A percentile compares a stretch with the other conserved stretches of the same genome.
phyloP scores from a whole-genome alignment of 2,888 invertebrate genomes.

The Ommatoiulus sabulosus region DNA sequence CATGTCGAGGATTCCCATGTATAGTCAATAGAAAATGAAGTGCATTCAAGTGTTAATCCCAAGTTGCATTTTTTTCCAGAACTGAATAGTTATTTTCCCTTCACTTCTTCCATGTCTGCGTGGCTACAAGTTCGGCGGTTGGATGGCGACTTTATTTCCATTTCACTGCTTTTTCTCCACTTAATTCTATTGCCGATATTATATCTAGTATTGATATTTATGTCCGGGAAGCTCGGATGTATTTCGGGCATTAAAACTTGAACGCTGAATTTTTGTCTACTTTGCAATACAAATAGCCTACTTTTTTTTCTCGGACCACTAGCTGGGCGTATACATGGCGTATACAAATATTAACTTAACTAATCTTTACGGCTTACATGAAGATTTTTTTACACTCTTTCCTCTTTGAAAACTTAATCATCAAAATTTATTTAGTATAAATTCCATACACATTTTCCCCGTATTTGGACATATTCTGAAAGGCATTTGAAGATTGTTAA shows the following conservation, averaged over 20 bases:
- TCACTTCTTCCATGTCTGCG: neutral
- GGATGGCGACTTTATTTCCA: conserved; percentile 36
- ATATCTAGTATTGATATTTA: conserved; percentile 42
- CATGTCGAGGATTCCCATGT: conserved; percentile 38
- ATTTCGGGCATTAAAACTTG: conserved; percentile 32
- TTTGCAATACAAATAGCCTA: neutral
- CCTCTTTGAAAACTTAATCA: too few species aligned
- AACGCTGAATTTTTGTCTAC: conserved; percentile 15
- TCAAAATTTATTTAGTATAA: too few species aligned
- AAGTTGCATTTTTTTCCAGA: conserved; percentile 51
- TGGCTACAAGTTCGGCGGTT: neutral
- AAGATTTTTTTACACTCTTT: too few species aligned
- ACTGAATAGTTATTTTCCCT: conserved; percentile 45
- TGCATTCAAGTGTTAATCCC: conserved; percentile 58
- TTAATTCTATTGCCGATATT: conserved; percentile 53
- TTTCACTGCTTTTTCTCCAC: conserved; percentile 45
- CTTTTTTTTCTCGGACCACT: neutral
- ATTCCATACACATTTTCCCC: too few species aligned
- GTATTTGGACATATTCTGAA: too few species aligned
- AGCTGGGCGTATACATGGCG: neutral
- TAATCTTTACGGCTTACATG: too few species aligned
- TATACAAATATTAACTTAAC: neutral
- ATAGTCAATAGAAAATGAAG: conserved; percentile 54
- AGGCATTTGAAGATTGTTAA: too few species aligned
- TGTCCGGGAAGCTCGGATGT: conserved; percentile 29